Conservation (phyloP, 1,140 invertebrate species). For the Caenorhabditis remanei region DNA sequence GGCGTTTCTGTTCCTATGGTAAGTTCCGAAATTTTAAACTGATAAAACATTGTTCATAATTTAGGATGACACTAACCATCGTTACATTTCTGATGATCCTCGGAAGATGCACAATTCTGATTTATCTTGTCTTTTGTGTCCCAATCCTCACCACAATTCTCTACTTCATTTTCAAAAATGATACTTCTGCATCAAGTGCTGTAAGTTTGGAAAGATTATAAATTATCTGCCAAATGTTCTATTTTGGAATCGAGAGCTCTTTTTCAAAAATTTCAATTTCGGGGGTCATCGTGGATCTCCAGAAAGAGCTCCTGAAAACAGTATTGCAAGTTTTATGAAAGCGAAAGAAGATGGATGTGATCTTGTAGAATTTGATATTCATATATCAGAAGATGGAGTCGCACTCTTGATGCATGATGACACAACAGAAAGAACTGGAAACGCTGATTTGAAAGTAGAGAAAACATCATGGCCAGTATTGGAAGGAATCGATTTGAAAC, state of each 20-base stretch:
- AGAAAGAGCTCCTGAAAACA: constrained; percentile 57
- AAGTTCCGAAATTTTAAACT: neutral
- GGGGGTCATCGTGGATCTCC: constrained; percentile 61
- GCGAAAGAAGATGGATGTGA: constrained; percentile 53
- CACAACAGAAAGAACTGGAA: constrained; percentile 45
- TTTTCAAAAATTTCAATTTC: constrained; percentile 54
- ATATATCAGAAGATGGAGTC: constrained; percentile 57
- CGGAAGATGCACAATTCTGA: constrained; percentile 46
- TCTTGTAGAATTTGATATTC: constrained; percentile 60
- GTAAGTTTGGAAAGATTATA: neutral
- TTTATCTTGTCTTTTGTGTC: constrained; percentile 35
- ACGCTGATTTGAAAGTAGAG: constrained; percentile 34
- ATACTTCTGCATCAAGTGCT: neutral
- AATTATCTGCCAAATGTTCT: neutral
- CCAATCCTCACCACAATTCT: constrained; percentile 18
- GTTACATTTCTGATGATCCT: constrained; percentile 23
- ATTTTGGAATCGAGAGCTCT: constrained; percentile 10
- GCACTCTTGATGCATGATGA: constrained; percentile 61
- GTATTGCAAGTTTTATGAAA: constrained; percentile 16
- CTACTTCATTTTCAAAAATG: constrained; percentile 37
- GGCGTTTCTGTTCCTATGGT: constrained; percentile 38
- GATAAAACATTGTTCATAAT: neutral
- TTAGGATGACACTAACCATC: constrained; percentile 13
- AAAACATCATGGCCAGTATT: neutral
- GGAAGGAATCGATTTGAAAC: constrained; percentile 16